Evolutionary conservation across 2,113 vertebrate genomes (phyloP).

Genomic region (Rhea pennata): DNA sequence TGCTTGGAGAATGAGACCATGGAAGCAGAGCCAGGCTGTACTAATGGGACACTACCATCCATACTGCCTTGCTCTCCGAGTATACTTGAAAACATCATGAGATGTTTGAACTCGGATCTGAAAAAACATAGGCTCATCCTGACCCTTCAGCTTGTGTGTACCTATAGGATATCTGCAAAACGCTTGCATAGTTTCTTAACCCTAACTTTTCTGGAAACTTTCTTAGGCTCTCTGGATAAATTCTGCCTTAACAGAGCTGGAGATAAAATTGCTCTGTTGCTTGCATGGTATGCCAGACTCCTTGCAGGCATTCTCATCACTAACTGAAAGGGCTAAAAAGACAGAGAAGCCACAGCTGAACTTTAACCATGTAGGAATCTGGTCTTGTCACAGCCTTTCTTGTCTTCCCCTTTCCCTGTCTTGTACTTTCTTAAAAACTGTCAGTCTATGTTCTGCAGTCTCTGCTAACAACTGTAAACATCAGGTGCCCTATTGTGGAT

Average conservation of each 20-base stretch:
- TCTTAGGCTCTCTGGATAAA: not conserved
- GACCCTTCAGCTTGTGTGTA: fast-evolving
- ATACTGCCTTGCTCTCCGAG: not conserved
- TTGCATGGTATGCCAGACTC: not conserved
- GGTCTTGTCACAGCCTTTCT: not conserved
- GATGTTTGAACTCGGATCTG: not conserved
- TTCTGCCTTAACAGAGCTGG: not conserved
- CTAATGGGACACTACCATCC: not conserved
- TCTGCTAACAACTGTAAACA: not conserved
- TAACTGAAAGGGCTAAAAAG: not conserved
- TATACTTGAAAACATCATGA: not conserved
- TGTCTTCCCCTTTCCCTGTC: not conserved
- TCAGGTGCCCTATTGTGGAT: not conserved
- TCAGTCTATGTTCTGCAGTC: not conserved
- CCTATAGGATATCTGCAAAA: not conserved
- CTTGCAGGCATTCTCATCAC: not conserved
- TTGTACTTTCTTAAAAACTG: not conserved
- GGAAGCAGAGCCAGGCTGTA: not conserved
- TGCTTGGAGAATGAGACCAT: not conserved
- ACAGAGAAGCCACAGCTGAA: not conserved
- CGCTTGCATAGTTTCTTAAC: not conserved
- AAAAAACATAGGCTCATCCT: not conserved
- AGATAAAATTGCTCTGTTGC: not conserved
- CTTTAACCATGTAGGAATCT: not conserved
- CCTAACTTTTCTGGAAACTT: not conserved